Percentiles rank a stretch among this genome's conserved stretches.
These are phyloP conservation scores for human DNA, from an alignment of 2,113 vertebrate genomes.

Conservation along the genomic window DNA sequence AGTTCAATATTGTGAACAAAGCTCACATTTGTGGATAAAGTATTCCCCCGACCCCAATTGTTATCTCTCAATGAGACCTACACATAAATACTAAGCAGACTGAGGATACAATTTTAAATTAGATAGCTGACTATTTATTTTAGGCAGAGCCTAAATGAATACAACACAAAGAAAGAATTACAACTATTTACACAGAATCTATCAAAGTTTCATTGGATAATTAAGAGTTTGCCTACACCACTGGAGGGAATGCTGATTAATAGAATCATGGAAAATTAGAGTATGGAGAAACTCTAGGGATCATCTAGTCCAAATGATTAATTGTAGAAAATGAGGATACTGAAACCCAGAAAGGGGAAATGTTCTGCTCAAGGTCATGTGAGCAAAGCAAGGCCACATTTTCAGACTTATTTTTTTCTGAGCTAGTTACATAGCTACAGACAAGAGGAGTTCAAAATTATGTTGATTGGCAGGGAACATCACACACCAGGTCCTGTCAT, in stretches of 20 bases:
- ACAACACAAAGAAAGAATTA: slow-evolving; percentile 32
- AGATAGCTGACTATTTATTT: slow-evolving; percentile 39
- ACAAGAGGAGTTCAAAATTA: not conserved
- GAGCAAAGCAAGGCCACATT: not conserved
- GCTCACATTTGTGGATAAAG: not conserved
- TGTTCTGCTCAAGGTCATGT: slow-evolving; percentile 3
- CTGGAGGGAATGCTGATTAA: slow-evolving; percentile 52
- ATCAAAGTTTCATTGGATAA: slow-evolving; percentile 56
- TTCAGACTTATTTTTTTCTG: not conserved
- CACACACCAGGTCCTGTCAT: too few relatives aligned
- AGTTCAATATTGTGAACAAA: not conserved
- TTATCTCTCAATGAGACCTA: not conserved
- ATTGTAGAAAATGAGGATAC: not conserved
- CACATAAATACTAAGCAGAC: not conserved
- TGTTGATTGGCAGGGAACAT: not conserved
- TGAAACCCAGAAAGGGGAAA: not conserved
- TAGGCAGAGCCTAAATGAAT: not conserved
- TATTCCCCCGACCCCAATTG: too few relatives aligned
- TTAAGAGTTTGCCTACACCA: slow-evolving; percentile 30
- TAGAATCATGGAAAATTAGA: slow-evolving; percentile 25
- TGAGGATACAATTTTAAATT: not conserved
- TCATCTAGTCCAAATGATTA: not conserved
- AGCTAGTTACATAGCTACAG: not conserved
- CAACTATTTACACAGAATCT: slow-evolving; percentile 50
- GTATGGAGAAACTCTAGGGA: not conserved